phyloP scores from a whole-genome alignment of 2,113 vertebrate species.

The Macrotis lagotis region DNA sequence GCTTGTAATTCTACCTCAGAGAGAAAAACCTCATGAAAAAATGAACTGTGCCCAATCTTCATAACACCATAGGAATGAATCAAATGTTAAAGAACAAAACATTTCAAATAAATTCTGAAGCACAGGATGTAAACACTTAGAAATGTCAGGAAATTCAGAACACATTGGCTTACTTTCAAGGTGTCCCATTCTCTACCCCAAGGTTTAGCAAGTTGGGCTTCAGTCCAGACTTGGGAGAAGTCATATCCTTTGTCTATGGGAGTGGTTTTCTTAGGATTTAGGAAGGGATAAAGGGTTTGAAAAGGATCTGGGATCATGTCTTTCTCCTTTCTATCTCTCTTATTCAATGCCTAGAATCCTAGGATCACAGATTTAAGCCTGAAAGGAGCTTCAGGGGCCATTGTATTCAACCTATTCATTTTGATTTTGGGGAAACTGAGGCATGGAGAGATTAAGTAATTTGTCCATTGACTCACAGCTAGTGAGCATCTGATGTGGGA shows the following conservation, averaged over 20 bases:
- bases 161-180: background rate
- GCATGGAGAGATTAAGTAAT: background rate
- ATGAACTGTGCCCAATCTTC: conserved; percentile 6
- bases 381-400: background rate
- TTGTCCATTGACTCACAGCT: background rate
- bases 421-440: background rate
- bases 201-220: background rate
- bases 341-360: background rate
- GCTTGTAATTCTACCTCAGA: conserved; percentile 36
- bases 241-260: background rate
- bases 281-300: background rate
- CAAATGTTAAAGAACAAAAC: conserved; percentile 31
- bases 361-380: background rate
- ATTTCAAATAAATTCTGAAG: conserved; percentile 12
- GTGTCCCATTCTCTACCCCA: background rate
- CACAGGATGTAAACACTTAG: background rate
- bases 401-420: background rate
- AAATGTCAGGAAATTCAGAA: conserved; percentile 10
- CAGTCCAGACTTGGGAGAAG: background rate
- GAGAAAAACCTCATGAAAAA: conserved; percentile 45
- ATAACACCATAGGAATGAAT: background rate
- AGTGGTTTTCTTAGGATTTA: background rate
- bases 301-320: background rate
- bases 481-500: background rate
- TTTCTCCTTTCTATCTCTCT: background rate